A percentile compares a stretch with the other conserved stretches of the same genome.
Evolutionary conservation across 2,888 invertebrate species (phyloP).

Genomic region (Nycteola revayana): DNA sequence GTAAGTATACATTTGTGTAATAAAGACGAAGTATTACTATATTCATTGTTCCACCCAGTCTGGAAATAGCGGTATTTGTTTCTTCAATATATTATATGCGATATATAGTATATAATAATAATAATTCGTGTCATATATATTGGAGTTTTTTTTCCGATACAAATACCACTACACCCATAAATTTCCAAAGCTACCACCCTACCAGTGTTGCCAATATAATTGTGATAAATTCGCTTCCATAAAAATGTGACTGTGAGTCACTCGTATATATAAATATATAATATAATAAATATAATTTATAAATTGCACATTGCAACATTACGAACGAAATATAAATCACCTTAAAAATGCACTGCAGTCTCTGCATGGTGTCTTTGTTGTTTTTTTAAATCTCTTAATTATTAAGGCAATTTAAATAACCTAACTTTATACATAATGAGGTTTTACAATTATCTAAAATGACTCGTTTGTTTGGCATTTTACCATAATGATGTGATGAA

Average conservation of each 20-base stretch:
- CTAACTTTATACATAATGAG: conserved; percentile 70
- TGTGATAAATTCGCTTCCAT: conserved; percentile 44
- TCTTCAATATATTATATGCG: too few relatives aligned
- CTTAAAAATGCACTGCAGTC: conserved; percentile 76
- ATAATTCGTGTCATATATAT: too few relatives aligned
- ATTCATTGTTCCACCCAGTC: too few relatives aligned
- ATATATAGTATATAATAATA: too few relatives aligned
- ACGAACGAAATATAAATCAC: conserved; percentile 53
- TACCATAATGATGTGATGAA: conserved; percentile 52
- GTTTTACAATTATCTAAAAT: conserved; percentile 58
- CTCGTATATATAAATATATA: conserved; percentile 32
- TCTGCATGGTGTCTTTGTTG: conserved; percentile 70
- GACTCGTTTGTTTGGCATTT: conserved; percentile 75
- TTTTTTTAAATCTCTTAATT: conserved; percentile 50
- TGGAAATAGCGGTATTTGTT: too few relatives aligned
- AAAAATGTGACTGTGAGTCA: conserved; percentile 25
- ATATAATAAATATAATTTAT: conserved; percentile 41
- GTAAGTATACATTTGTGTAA: too few relatives aligned
- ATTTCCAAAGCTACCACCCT: not conserved
- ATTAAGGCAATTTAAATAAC: conserved; percentile 69
- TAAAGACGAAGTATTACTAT: too few relatives aligned
- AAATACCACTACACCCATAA: conserved; percentile 17
- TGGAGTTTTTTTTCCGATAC: not conserved
- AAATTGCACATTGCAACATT: conserved; percentile 53
- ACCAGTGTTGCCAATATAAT: conserved; percentile 26